Conservation (phyloP, 2,888 invertebrate species). For the Melanophora roralis region DNA sequence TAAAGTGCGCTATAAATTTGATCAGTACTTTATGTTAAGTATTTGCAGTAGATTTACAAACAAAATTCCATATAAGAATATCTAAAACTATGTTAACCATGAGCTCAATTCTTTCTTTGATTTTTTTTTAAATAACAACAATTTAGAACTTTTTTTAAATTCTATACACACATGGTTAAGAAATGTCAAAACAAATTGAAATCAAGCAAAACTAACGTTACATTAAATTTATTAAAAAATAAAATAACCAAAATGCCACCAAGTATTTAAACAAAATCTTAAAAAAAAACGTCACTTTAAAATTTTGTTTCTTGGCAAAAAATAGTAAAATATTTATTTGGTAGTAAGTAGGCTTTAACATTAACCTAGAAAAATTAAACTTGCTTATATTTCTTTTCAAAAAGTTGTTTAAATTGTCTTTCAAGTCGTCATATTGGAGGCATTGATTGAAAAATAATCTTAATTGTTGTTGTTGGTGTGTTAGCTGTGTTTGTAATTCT, state of each 20-base stretch:
- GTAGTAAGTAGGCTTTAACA: slow-evolving; percentile 60
- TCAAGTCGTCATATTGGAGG: slow-evolving; percentile 13
- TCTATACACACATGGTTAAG: slow-evolving; percentile 44
- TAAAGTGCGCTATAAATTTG: too few relatives aligned
- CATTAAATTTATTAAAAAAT: slow-evolving; percentile 22
- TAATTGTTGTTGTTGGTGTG: not conserved
- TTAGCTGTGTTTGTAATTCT: slow-evolving; percentile 29
- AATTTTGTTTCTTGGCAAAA: slow-evolving; percentile 19
- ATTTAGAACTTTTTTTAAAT: slow-evolving; percentile 51
- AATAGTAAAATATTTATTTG: not conserved
- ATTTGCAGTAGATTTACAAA: not conserved
- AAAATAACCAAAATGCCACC: not conserved
- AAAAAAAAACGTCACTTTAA: slow-evolving; percentile 51
- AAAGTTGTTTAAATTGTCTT: slow-evolving; percentile 16
- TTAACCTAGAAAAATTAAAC: slow-evolving; percentile 61
- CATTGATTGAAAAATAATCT: slow-evolving; percentile 15
- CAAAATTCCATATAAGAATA: slow-evolving; percentile 38
- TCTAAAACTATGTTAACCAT: slow-evolving; percentile 59
- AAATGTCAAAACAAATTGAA: slow-evolving; percentile 44
- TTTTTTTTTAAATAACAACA: slow-evolving; percentile 46
- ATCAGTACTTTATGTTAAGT: too few relatives aligned
- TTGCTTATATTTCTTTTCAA: not conserved
- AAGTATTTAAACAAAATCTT: slow-evolving; percentile 18
- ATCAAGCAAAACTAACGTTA: slow-evolving; percentile 54
- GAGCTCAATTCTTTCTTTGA: slow-evolving; percentile 60